Percentiles rank a stretch among this genome's conserved stretches.
Conservation (phyloP, 1,140 invertebrate species). For the Metaphire vulgaris region DNA sequence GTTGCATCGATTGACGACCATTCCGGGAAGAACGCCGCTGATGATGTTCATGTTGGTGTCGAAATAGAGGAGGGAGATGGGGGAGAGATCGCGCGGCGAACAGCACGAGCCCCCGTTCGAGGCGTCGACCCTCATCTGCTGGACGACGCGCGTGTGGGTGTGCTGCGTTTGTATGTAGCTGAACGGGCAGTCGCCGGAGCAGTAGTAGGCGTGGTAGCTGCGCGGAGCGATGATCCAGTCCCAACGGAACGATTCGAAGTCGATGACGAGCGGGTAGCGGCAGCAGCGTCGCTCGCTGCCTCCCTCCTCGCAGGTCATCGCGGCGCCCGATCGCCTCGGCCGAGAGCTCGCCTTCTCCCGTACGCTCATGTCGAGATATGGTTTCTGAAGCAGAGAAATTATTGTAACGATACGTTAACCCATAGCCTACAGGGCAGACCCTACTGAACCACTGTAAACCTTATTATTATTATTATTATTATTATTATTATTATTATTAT, state of each 20-base stretch:
- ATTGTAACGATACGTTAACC: too few species aligned
- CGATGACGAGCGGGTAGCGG: constrained; percentile 54
- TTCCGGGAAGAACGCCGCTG: constrained; percentile 86
- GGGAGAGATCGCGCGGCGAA: constrained; percentile 83
- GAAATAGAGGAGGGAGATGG: constrained; percentile 88
- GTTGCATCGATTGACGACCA: constrained; percentile 92
- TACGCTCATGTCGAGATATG: constrained; percentile 22
- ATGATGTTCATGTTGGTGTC: constrained; percentile 82
- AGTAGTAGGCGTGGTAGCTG: constrained; percentile 88
- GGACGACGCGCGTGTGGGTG: constrained; percentile 34
- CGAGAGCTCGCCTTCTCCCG: constrained; percentile 15
- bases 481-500: too few species aligned
- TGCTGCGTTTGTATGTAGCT: constrained; percentile 36
- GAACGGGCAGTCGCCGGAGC: constrained; percentile 85
- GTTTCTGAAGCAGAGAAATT: constrained; percentile 45
- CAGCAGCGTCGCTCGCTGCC: constrained; percentile 21
- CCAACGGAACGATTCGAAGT: constrained; percentile 94
- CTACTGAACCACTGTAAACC: too few species aligned
- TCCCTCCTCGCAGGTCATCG: constrained; percentile 22
- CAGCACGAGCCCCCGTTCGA: constrained; percentile 78
- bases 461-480: too few species aligned
- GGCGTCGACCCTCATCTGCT: constrained; percentile 62
- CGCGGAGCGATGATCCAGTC: constrained; percentile 95
- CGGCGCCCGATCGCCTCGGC: background rate
- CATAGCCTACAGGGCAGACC: too few species aligned